Evolutionary conservation across 2,113 vertebrate genomes (phyloP).

Genomic region (Rousettus leschenaultii): DNA sequence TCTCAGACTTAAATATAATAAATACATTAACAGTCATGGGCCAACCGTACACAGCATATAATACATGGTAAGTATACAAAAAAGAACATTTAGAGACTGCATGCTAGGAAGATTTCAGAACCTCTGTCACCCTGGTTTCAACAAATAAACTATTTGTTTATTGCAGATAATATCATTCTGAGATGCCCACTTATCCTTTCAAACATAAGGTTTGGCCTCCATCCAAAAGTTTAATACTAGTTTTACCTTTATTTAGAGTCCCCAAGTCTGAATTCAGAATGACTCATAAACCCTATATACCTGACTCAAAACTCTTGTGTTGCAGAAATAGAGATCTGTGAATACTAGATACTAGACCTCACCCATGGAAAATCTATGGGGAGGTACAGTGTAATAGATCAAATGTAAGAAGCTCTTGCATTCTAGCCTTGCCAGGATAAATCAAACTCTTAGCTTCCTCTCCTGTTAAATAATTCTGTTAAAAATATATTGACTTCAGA

Average conservation of each 20-base stretch:
- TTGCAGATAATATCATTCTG: background rate
- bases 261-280: constrained; percentile 12
- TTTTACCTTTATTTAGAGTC: background rate
- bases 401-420: background rate
- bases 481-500: background rate
- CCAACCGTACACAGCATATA: background rate
- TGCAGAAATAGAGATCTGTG: background rate
- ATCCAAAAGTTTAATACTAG: background rate
- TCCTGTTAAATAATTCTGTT: background rate
- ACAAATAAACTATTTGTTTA: background rate
- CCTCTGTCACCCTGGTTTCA: background rate
- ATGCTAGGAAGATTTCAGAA: background rate
- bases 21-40: background rate
- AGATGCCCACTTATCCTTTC: background rate
- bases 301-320: background rate
- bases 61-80: background rate
- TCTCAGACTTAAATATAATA: background rate
- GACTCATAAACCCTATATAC: background rate
- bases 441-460: background rate
- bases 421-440: background rate
- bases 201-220: background rate
- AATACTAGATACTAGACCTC: background rate
- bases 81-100: background rate
- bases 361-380: background rate
- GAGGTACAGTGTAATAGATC: background rate